A percentile compares a stretch with the other conserved stretches of the same genome.
These are phyloP conservation scores for Crenuchus spilurus DNA, from an alignment of 2,797 vertebrate species.

Conservation along the genomic window DNA sequence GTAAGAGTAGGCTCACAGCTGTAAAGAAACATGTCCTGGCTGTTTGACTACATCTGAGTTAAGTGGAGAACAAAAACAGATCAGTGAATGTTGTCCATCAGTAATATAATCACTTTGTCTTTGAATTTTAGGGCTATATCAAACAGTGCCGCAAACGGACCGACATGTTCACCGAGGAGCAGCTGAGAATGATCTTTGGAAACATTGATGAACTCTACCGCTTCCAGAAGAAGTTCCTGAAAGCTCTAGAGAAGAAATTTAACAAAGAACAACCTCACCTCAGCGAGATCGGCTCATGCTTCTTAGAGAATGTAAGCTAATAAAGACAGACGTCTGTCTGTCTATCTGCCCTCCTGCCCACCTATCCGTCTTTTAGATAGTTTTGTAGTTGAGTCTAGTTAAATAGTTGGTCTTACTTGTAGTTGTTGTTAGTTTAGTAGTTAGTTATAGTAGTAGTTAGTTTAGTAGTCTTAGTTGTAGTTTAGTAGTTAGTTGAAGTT, in stretches of 20 bases:
- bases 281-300: constrained; percentile 95
- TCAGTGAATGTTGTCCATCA: too few relatives aligned
- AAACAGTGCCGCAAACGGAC: constrained; percentile 93
- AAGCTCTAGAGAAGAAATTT: constrained; percentile 90
- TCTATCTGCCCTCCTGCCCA: background rate
- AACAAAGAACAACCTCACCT: constrained; percentile 91
- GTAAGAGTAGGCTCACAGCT: too few relatives aligned
- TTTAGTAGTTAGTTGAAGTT: too few relatives aligned
- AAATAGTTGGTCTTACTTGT: too few relatives aligned
- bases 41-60: too few relatives aligned
- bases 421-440: too few relatives aligned
- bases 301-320: constrained; percentile 94
- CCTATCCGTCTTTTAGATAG: background rate
- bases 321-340: constrained; percentile 48
- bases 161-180: constrained; percentile 95
- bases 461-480: too few relatives aligned
- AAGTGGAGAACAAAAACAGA: too few relatives aligned
- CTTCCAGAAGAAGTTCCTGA: constrained; percentile 92
- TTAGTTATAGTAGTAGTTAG: too few relatives aligned
- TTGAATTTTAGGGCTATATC: constrained; percentile 85
- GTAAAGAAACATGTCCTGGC: background rate
- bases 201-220: constrained; percentile 97
- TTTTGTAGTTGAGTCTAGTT: too few relatives aligned
- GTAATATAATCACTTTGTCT: too few relatives aligned
- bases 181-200: constrained; percentile 92